Evolutionary conservation across 1,140 invertebrate genomes (phyloP), one percentile per base, ranked within the genome.

Genomic region (Meloidogyne hapla): DNA sequence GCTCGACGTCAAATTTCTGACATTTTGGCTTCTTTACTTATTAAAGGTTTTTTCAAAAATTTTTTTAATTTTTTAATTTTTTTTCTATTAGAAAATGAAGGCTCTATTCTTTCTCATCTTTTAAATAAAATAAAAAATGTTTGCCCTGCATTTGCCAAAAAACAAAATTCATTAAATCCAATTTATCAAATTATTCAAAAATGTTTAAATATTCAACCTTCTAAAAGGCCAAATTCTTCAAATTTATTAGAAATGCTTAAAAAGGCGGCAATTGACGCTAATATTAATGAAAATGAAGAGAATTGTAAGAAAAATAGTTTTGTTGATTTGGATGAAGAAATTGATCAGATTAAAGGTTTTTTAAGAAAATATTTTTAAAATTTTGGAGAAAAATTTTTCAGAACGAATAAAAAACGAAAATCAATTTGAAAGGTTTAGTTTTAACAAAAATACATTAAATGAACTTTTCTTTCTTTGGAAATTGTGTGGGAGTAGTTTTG

Each of bases 381-480:
- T 8, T 74, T 13, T n/a, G n/a, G 28, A 75, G n/a, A 42, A 42
- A 26, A 12, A 33, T 0, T 18, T 74, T 80, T 78, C 23, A 78
- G 77, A 68, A 23, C 63, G 78, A 25, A 78, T 78, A 25, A 48
- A 42, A 77, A 74, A 28, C 2, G 76, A 78, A 68, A 25, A 28
- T 21, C 45, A 40, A 15, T 79, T 69, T 23, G 67, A 56, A n/a
- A 75, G 28, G 21, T 64, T 73, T 13, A 48, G 62, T 4, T 80
- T 38, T 56, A 74, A 21, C 48, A 13, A 74, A 8, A 21, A 77
- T 2, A 48, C 82, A 6, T 28, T 81, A 21, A 72, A 64, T 28
- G 80, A 81, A 64, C 48, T 66, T 21, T 81, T 79, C 63, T 81
- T 77, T 64, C 78, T 81, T 26, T 81, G 80, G 80, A 81, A 83